Conservation (phyloP, 2,888 invertebrate species). For the Eurytoma adleriae region DNA sequence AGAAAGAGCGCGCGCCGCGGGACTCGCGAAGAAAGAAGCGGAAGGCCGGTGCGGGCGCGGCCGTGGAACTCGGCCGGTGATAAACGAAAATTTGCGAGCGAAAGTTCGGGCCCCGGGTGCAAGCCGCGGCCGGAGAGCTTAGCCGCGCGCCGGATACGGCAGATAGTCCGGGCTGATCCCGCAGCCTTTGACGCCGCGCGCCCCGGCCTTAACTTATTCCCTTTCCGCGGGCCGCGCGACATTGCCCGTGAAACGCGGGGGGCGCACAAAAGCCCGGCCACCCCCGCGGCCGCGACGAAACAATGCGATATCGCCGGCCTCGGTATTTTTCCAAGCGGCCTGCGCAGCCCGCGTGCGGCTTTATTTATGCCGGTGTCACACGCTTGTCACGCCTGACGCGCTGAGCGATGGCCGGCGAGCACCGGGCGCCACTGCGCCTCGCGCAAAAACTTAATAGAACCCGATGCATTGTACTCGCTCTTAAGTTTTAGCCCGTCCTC, state of each 20-base stretch:
- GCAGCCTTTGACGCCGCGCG: neutral
- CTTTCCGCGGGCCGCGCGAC: neutral
- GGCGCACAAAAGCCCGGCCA: slow-evolving; percentile 42
- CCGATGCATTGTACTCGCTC: no score
- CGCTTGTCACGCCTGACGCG: slow-evolving; percentile 36
- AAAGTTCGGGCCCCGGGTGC: slow-evolving; percentile 6
- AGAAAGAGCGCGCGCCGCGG: neutral
- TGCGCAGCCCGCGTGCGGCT: neutral
- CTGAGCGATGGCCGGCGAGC: slow-evolving; percentile 25
- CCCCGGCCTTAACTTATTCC: slow-evolving; percentile 14
- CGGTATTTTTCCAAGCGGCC: slow-evolving; percentile 39
- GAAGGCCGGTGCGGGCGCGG: slow-evolving; percentile 22
- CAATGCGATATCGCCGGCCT: slow-evolving; percentile 1
- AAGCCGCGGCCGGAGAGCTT: neutral
- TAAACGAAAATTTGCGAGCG: slow-evolving; percentile 52
- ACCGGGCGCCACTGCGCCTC: neutral
- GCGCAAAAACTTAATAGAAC: slow-evolving; percentile 50
- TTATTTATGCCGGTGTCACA: slow-evolving; percentile 43
- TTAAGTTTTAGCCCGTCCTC: no score
- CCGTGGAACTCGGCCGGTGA: slow-evolving; percentile 13
- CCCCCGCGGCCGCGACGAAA: neutral
- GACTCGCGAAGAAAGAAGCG: slow-evolving; percentile 29
- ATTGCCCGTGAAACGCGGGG: neutral
- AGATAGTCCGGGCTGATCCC: slow-evolving; percentile 17
- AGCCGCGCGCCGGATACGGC: neutral